Conservation (phyloP, 2,797 vertebrate genomes). For the Pangasius larnaudii region DNA sequence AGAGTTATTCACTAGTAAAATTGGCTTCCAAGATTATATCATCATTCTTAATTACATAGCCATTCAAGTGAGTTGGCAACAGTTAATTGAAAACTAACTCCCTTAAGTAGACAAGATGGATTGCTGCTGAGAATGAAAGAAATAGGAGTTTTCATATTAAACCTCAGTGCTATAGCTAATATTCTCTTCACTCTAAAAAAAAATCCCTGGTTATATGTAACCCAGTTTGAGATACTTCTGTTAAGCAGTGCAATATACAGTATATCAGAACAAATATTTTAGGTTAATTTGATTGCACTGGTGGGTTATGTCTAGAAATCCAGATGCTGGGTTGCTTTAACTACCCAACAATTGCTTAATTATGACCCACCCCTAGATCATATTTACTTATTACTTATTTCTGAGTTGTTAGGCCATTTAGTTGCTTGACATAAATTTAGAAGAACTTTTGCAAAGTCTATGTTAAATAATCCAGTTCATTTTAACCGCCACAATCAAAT, state of each 20-base stretch:
- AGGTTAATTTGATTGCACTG: not conserved
- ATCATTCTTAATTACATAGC: conserved; percentile 87
- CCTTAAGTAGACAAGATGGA: conserved; percentile 60
- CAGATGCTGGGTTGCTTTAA: not conserved
- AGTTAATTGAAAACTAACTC: conserved; percentile 79
- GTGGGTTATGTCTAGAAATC: not conserved
- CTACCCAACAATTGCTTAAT: not conserved
- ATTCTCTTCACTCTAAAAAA: not conserved
- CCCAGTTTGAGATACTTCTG: not conserved
- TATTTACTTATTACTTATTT: not conserved
- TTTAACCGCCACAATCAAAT: not conserved
- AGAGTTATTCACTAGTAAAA: conserved; percentile 62
- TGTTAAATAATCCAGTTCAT: not conserved
- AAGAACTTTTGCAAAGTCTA: not conserved
- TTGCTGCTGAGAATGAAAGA: conserved; percentile 51
- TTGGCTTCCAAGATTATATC: conserved; percentile 83
- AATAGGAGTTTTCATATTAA: conserved; percentile 51
- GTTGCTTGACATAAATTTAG: not conserved
- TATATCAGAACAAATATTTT: not conserved
- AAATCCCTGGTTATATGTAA: not conserved
- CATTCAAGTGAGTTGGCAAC: conserved; percentile 81
- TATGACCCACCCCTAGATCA: not conserved
- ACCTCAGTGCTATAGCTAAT: conserved; percentile 5
- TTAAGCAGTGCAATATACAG: not conserved
- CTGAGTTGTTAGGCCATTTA: not conserved